Percentiles rank a stretch among this genome's conserved stretches.
Evolutionary conservation across 2,888 invertebrate genomes (phyloP).

Genomic region (Brenthis daphne): DNA sequence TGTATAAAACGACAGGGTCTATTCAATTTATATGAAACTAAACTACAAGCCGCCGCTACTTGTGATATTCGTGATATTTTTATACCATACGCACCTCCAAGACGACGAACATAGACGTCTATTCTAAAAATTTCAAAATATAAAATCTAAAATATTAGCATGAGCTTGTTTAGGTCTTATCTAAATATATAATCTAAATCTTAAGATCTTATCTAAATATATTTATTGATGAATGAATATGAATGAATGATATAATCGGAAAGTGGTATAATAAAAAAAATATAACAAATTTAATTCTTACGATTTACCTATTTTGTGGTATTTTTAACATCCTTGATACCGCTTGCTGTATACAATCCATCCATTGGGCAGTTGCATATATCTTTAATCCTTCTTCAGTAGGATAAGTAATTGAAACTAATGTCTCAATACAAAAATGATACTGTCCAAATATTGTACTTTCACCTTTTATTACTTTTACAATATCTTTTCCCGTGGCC

Average conservation of each 20-base stretch:
- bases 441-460: conserved; percentile 83
- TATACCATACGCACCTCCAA: conserved; percentile 89
- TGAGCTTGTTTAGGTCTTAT: no score
- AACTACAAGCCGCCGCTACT: conserved; percentile 83
- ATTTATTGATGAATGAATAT: no score
- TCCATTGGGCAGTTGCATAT: conserved; percentile 82
- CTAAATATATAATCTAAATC: no score
- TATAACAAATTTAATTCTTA: no score
- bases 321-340: conserved; percentile 80
- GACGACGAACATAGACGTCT: conserved; percentile 76
- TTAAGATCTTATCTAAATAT: no score
- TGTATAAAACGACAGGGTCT: conserved; percentile 84
- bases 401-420: conserved; percentile 84
- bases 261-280: no score
- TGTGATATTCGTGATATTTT: conserved; percentile 84
- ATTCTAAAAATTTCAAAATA: conserved; percentile 33
- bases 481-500: conserved; percentile 59
- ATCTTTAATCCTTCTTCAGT: conserved; percentile 86
- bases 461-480: conserved; percentile 72
- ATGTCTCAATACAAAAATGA: conserved; percentile 88
- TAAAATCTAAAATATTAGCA: no score
- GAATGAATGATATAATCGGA: no score
- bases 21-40: conserved; percentile 83
- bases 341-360: conserved; percentile 79
- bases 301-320: conserved; percentile 79